Conservation (phyloP, 2,113 vertebrate species). For the Bufo gargarizans region DNA sequence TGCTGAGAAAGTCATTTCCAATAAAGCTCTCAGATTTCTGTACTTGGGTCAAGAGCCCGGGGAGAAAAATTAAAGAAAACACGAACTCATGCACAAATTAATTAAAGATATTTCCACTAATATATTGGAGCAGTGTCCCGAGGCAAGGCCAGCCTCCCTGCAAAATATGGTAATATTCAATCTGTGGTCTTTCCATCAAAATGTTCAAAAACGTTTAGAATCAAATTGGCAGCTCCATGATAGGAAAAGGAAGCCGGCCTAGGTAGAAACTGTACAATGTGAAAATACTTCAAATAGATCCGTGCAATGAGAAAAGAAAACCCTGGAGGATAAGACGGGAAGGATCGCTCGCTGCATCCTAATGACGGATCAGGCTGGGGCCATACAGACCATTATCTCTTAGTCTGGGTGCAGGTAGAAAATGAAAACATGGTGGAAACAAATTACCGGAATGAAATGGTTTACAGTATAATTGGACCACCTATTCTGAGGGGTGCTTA, state of each 20-base stretch:
- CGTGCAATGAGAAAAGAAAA: slow-evolving; percentile 18
- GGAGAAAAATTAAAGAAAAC: slow-evolving; percentile 78
- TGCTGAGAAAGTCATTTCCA: slow-evolving; percentile 77
- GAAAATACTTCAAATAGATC: slow-evolving; percentile 60
- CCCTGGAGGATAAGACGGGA: slow-evolving; percentile 13
- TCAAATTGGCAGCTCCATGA: slow-evolving; percentile 63
- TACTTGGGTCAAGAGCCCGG: slow-evolving; percentile 76
- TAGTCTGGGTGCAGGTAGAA: not conserved
- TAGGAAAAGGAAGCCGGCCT: slow-evolving; percentile 57
- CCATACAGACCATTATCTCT: not conserved
- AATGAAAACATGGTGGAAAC: not conserved
- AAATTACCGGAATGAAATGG: not conserved
- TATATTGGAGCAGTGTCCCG: slow-evolving; percentile 75
- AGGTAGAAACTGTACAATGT: slow-evolving; percentile 62
- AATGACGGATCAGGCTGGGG: not conserved
- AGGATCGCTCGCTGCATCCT: slow-evolving; percentile 16
- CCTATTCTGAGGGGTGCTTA: not conserved
- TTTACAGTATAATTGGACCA: slow-evolving; percentile 5
- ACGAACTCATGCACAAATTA: slow-evolving; percentile 79
- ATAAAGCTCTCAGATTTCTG: slow-evolving; percentile 75
- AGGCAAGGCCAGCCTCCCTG: slow-evolving; percentile 71
- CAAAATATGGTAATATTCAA: slow-evolving; percentile 73
- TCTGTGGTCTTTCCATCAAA: slow-evolving; percentile 68
- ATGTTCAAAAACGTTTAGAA: slow-evolving; percentile 68
- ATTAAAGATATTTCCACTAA: slow-evolving; percentile 80